Base-by-base conservation (phyloP, 1,140 invertebrate genomes). In the Drosophila oshimai region DNA sequence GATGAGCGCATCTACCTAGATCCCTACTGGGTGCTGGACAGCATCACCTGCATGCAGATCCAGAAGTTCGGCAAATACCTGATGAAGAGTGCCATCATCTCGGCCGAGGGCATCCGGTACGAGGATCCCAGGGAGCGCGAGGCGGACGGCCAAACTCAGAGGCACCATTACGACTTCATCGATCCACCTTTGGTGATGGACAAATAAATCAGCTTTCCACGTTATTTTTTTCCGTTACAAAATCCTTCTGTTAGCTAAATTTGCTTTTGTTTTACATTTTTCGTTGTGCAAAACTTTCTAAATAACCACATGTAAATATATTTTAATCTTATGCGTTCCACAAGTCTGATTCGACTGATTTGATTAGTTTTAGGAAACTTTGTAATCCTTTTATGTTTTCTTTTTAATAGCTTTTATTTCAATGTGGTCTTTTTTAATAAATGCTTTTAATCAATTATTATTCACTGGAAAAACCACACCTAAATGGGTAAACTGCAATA, bases 11-110 rank as follows among this genome's bases (percentile, higher is more conserved):
- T 88, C 2, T 92, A 91, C 28, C 78, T 93, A 0, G 90, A 72
- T 10, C 92, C 92, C 51, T 83, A 79, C 6, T 93, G 93, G 93
- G 75, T 93, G 0, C 74, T 93, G 6, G 93, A 93, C 42, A 90
- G 90, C 39, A 86, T 91, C 20, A 73, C 71, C 1, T 46, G 74
- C 12, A 90, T 89, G 83, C 83, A 90, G 42, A 51, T 90, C 12
- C 70, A 86, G 50, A 70, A 62, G 17, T 76, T 90, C 34, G 49
- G 62, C 1, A 90, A 71, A 37, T 90, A 90, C 28, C 46, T 87
- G 5, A 87, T 87, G 81, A 88, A 81, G 15, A 74, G 77, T 6
- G 83, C 81, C 12, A 87, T 87, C 1, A 26, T 87, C 0, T 74
- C 81, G 6, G 76, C 79, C 3, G 31, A 29, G 3, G 79, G 80